Percentiles rank a stretch among this genome's conserved stretches.
Evolutionary conservation across 2,113 vertebrate genomes (phyloP).

Genomic region (Puffinus mauretanicus): DNA sequence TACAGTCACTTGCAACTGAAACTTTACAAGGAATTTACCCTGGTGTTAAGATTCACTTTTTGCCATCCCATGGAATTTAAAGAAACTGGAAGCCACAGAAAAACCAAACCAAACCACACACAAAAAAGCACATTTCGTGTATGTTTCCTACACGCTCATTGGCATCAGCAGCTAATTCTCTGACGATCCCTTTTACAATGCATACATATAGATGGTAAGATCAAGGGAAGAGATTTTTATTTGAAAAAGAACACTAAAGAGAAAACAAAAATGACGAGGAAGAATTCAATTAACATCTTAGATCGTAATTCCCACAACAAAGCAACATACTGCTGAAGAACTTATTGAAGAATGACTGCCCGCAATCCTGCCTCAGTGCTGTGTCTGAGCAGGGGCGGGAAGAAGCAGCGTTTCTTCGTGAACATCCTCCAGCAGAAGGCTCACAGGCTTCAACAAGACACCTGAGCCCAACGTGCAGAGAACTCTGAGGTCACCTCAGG

Average conservation of each 20-base stretch:
- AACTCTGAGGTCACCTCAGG: neutral
- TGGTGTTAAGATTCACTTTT: neutral
- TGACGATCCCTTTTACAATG: neutral
- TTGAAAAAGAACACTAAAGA: neutral
- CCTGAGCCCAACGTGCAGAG: accelerated
- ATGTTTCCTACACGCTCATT: neutral
- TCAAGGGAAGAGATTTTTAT: neutral
- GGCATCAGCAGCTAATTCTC: neutral
- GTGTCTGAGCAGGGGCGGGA: neutral
- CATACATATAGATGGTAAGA: neutral
- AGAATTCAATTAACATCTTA: neutral
- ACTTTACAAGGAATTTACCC: neutral
- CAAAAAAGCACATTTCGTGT: neutral
- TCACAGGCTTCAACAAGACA: neutral
- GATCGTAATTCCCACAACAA: neutral
- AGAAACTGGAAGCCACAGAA: neutral
- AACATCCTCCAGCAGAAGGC: neutral
- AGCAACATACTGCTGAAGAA: neutral
- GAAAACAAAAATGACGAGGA: neutral
- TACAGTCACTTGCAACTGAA: neutral
- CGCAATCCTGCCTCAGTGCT: neutral
- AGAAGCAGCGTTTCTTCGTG: accelerated
- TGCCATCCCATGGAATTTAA: neutral
- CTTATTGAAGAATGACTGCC: neutral
- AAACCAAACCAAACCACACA: neutral